Evolutionary conservation across 2,113 vertebrate genomes (phyloP).

Genomic region (Menidia beryllina): DNA sequence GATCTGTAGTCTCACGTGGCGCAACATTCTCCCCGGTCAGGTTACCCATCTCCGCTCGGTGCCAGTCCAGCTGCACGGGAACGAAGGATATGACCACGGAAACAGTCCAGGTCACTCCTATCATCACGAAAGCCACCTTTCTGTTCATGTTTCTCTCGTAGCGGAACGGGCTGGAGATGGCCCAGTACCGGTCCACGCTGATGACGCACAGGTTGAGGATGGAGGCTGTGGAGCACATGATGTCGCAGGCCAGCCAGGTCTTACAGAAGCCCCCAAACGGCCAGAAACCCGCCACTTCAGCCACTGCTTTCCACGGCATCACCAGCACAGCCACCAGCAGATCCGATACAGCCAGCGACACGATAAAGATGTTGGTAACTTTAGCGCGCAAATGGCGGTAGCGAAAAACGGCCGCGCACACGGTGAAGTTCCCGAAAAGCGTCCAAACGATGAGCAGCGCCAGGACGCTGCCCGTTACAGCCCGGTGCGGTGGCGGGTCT

Average conservation of each 20-base stretch:
- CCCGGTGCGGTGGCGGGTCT: slow-evolving; percentile 43
- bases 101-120: slow-evolving; percentile 70
- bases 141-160: slow-evolving; percentile 71
- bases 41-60: slow-evolving; percentile 52
- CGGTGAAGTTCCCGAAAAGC: slow-evolving; percentile 73
- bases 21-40: slow-evolving; percentile 1
- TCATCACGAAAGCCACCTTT: slow-evolving; percentile 67
- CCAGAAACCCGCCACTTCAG: slow-evolving; percentile 73
- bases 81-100: slow-evolving; percentile 73
- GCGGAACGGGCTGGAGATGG: slow-evolving; percentile 71
- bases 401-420: slow-evolving; percentile 71
- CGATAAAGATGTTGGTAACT: slow-evolving; percentile 77
- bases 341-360: slow-evolving; percentile 77
- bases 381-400: slow-evolving; percentile 76
- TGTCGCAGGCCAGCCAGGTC: slow-evolving; percentile 75
- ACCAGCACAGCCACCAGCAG: slow-evolving; percentile 77
- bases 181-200: slow-evolving; percentile 74
- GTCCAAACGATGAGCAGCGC: slow-evolving; percentile 78
- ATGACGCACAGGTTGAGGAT: slow-evolving; percentile 75
- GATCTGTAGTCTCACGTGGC: slow-evolving; percentile 5
- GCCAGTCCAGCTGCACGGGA: slow-evolving; percentile 73
- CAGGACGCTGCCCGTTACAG: slow-evolving; percentile 64
- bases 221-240: slow-evolving; percentile 76
- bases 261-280: slow-evolving; percentile 70
- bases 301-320: slow-evolving; percentile 78